Evolutionary conservation across 2,888 invertebrate genomes (phyloP).

Genomic region (Notodromas monacha): DNA sequence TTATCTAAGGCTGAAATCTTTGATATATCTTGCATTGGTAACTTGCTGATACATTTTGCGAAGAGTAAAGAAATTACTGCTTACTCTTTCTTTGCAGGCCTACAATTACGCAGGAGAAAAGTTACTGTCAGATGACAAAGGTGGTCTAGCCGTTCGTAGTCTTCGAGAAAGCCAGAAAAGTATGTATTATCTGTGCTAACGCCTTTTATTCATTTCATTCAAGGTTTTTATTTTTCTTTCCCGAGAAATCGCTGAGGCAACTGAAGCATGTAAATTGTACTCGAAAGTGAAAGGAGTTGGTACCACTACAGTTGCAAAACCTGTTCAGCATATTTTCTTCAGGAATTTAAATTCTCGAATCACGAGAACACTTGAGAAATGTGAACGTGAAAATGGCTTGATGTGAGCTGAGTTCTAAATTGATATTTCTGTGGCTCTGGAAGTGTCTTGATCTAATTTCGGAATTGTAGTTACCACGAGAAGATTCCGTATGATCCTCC

Average conservation of each 20-base stretch:
- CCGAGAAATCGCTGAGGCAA: slow-evolving; percentile 20
- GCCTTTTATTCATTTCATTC: too few species aligned
- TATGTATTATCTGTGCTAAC: too few species aligned
- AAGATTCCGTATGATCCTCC: slow-evolving; percentile 24
- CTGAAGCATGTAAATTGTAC: slow-evolving; percentile 22
- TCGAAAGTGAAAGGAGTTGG: slow-evolving; percentile 23
- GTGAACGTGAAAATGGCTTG: slow-evolving; percentile 28
- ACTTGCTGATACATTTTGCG: too few species aligned
- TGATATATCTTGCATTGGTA: slow-evolving; percentile 26
- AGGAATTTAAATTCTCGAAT: slow-evolving; percentile 23
- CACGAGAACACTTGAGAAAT: slow-evolving; percentile 25
- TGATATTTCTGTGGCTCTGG: slow-evolving; percentile 6
- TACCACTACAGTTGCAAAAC: slow-evolving; percentile 22
- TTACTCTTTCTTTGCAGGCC: slow-evolving; percentile 17
- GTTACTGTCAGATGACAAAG: slow-evolving; percentile 25
- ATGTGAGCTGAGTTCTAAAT: slow-evolving; percentile 19
- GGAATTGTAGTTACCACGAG: slow-evolving; percentile 22
- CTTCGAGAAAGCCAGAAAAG: slow-evolving; percentile 22
- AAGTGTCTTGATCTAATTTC: slow-evolving; percentile 2
- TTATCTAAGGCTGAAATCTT: slow-evolving; percentile 24
- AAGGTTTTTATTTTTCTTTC: slow-evolving; percentile 6
- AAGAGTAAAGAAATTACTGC: slow-evolving; percentile 2
- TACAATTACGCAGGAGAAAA: slow-evolving; percentile 27
- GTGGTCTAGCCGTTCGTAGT: slow-evolving; percentile 27
- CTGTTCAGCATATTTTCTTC: slow-evolving; percentile 26